A percentile compares a stretch with the other conserved stretches of the same genome.
Evolutionary conservation across 2,888 invertebrate genomes (phyloP).

Genomic region (Watsonalla binaria): DNA sequence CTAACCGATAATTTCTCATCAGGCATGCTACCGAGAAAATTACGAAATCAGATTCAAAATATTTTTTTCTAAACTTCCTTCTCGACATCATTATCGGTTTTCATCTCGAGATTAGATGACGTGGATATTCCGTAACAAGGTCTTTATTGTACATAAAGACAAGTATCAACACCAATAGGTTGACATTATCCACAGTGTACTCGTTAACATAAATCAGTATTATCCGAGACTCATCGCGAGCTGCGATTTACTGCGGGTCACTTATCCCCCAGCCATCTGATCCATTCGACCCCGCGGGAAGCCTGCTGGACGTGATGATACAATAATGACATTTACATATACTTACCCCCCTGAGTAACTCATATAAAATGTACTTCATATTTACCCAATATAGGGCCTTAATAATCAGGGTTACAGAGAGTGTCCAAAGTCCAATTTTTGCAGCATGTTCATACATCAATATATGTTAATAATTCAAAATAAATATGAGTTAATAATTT

Average conservation of each 20-base stretch:
- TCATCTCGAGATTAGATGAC: background rate
- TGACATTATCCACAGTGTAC: slow-evolving; percentile 15
- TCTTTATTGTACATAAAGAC: background rate
- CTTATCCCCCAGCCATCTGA: slow-evolving; percentile 40
- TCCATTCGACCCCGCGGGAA: slow-evolving; percentile 38
- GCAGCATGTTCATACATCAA: no score
- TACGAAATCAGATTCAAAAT: no score
- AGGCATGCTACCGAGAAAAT: no score
- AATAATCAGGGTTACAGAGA: no score
- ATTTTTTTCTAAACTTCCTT: no score
- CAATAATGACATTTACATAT: slow-evolving; percentile 21
- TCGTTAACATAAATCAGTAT: slow-evolving; percentile 27
- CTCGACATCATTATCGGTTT: background rate
- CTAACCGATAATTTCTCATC: no score
- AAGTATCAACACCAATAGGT: slow-evolving; percentile 9
- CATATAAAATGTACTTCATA: slow-evolving; percentile 1
- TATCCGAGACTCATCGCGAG: slow-evolving; percentile 33
- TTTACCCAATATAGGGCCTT: background rate
- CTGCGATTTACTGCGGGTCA: slow-evolving; percentile 25
- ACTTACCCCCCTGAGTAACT: background rate
- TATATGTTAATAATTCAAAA: no score
- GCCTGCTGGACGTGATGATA: slow-evolving; percentile 26
- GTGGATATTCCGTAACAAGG: background rate
- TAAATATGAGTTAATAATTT: no score
- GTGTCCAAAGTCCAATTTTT: no score